Base-by-base conservation (phyloP, 2,113 vertebrate species). In the Takifugu flavidus region DNA sequence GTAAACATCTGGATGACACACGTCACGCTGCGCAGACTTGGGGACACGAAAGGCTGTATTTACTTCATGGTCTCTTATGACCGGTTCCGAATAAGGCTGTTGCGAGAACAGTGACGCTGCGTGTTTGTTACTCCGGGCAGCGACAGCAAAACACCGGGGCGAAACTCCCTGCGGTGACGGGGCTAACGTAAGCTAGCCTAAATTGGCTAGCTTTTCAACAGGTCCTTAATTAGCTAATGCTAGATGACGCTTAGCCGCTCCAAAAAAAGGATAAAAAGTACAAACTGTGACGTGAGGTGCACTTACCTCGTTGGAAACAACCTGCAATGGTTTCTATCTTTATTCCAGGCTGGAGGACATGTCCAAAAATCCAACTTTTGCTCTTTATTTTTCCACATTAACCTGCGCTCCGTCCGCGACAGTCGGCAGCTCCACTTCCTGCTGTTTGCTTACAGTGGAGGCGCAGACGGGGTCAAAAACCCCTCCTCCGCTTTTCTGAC, bases 111-210 rank as follows among this genome's bases (percentile, higher is more conserved):
- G 7, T 5, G 49, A 55, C 62, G 63, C 61, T 25, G 47, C 25
- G 29, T 67, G 27, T 64, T 54, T 20, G 2, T 34, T 25, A 10
- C 25, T 51, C 50, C 6, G 55, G 55, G 62, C 72, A 62, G 49
- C 50, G 56, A 56, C 59, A 52, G 44, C 42, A 57, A 65, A 69
- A 72, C 54, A 67, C 3, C 45, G 28, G 59, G 64, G 47, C 59
- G 13, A 1, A 67, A 62, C 58, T 60, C 42, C 59, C 49, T 49
- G 39, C 31, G 15, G 62, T 74, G 46, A 74, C 49, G 55, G 53
- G 5, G 82, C 82, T 85, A 87, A 59, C 59, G 56, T 53, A 78
- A 85, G 81, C 75, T 82, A 86, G 79, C 75, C 34, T 43, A 8
- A 25, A 26, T 26, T 3, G 26, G 69, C 70, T 74, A 70, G 49